These are phyloP conservation scores for Synergus japonicus DNA, from an alignment of 2,888 invertebrate genomes.

Conservation along the genomic window DNA sequence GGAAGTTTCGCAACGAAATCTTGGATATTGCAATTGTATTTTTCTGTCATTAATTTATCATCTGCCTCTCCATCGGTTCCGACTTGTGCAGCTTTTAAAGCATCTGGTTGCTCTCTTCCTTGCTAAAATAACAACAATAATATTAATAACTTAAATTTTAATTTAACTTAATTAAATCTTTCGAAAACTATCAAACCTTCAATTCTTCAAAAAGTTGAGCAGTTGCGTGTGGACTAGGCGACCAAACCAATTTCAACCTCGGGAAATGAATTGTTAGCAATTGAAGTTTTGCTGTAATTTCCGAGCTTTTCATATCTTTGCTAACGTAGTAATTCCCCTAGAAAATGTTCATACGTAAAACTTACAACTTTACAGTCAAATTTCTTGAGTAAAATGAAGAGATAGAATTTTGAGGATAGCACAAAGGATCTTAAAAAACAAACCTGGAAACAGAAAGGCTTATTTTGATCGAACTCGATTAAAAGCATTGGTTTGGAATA, in stretches of 20 bases:
- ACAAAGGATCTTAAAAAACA: conserved; percentile 32
- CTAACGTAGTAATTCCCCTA: conserved; percentile 90
- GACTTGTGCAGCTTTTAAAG: conserved; percentile 84
- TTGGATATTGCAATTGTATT: conserved; percentile 86
- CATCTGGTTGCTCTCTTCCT: conserved; percentile 89
- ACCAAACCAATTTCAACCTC: conserved; percentile 95
- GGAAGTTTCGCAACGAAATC: conserved; percentile 93
- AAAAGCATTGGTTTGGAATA: conserved; percentile 93
- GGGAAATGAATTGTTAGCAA: conserved; percentile 97
- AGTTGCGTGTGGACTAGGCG: conserved; percentile 96
- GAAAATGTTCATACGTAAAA: conserved; percentile 59
- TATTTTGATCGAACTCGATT: conserved; percentile 97
- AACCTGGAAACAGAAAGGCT: conserved; percentile 93
- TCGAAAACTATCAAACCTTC: conserved; percentile 81
- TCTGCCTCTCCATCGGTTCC: conserved; percentile 83
- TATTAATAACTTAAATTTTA: too few species aligned
- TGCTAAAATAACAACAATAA: conserved; percentile 78
- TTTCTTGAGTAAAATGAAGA: not conserved
- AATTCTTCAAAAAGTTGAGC: conserved; percentile 97
- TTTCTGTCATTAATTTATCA: conserved; percentile 78
- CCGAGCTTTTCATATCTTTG: conserved; percentile 86
- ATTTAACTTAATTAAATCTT: too few species aligned
- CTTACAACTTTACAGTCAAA: not conserved
- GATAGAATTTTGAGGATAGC: not conserved
- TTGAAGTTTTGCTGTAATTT: conserved; percentile 92